Percentiles rank a stretch among this genome's conserved stretches.
Evolutionary conservation across 53 echinoderm and acorn worm species (phyloP).

Genomic region (Holothuria leucospilota): DNA sequence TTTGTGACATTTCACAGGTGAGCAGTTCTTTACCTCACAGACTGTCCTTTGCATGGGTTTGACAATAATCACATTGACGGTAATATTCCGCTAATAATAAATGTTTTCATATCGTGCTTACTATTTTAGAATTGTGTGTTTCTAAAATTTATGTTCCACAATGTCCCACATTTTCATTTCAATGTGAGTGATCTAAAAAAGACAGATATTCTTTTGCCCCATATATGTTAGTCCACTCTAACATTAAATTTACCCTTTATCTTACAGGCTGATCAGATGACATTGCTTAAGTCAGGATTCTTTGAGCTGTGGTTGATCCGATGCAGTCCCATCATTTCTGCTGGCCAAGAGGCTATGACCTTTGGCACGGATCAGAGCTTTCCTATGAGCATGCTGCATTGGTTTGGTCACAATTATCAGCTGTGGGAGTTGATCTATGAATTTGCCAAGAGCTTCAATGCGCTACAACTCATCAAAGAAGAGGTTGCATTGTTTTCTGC

Average conservation of each 20-base stretch:
- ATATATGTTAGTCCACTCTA: too few relatives aligned
- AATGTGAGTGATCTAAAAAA: too few relatives aligned
- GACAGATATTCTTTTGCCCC: too few relatives aligned
- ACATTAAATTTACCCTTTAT: not conserved
- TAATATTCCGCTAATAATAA: too few relatives aligned
- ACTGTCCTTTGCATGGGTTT: too few relatives aligned
- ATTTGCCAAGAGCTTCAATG: conserved; percentile 88
- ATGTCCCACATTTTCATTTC: too few relatives aligned
- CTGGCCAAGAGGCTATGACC: conserved; percentile 66
- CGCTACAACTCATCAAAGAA: conserved; percentile 91
- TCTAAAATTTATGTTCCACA: too few relatives aligned
- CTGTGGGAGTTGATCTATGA: conserved; percentile 88
- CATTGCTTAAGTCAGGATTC: conserved; percentile 95
- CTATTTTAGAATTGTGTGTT: too few relatives aligned
- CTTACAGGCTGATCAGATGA: conserved; percentile 95
- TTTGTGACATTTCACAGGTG: conserved; percentile 89
- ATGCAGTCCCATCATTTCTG: conserved; percentile 65
- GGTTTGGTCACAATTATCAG: conserved; percentile 70
- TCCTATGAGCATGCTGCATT: conserved; percentile 68
- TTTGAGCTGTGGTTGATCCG: conserved; percentile 99
- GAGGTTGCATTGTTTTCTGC: conserved; percentile 92
- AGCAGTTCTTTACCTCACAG: not conserved
- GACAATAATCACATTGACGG: too few relatives aligned
- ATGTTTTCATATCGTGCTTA: too few relatives aligned
- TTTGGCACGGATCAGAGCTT: conserved; percentile 76